A percentile compares a stretch with the other conserved stretches of the same genome.
Evolutionary conservation across 1,140 invertebrate species (phyloP).

Genomic region (Drosophila repleta): DNA sequence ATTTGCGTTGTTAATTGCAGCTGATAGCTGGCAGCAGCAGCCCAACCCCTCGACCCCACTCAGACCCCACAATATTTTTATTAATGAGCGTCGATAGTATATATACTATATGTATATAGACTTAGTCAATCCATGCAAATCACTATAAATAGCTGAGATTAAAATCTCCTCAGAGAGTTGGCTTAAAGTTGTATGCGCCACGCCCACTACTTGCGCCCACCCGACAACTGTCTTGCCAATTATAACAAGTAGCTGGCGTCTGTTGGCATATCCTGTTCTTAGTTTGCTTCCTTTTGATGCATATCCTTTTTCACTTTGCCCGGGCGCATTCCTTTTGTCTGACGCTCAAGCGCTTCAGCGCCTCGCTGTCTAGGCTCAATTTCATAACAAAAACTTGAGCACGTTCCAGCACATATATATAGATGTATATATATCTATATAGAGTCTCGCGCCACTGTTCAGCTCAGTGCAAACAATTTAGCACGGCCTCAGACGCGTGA

Average conservation of each 20-base stretch:
- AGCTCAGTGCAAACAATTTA: conserved; percentile 69
- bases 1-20: conserved; percentile 50
- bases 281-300: conserved; percentile 70
- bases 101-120: background rate
- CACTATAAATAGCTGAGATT: no score
- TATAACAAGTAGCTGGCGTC: conserved; percentile 67
- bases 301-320: conserved; percentile 58
- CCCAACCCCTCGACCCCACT: background rate
- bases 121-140: no score
- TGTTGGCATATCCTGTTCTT: conserved; percentile 68
- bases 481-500: conserved; percentile 65
- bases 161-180: no score
- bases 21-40: conserved; percentile 6
- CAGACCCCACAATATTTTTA: background rate
- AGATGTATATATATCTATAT: background rate
- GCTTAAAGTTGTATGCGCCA: background rate
- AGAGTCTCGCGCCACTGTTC: background rate
- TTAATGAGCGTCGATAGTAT: background rate
- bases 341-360: conserved; percentile 36
- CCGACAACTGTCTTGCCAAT: conserved; percentile 44
- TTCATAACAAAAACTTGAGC: conserved; percentile 81
- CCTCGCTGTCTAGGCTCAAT: conserved; percentile 69
- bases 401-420: conserved; percentile 44
- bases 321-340: conserved; percentile 59
- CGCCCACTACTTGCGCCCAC: no score